phyloP scores from a whole-genome alignment of 2,888 invertebrate genomes.

The Lapara coniferarum region DNA sequence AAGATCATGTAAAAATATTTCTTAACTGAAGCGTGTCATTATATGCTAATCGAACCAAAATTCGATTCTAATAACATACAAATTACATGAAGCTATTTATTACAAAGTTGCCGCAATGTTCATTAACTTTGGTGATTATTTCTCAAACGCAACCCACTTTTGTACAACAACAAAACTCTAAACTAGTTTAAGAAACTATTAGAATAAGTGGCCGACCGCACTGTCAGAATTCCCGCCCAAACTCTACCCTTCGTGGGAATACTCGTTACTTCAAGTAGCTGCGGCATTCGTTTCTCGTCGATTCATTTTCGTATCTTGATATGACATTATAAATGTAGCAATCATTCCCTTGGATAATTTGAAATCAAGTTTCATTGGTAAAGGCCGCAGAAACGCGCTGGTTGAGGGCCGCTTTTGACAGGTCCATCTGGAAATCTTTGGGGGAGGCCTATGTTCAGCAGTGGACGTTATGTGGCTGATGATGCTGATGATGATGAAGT shows the following conservation, averaged over 20 bases:
- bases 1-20: no score
- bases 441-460: no score
- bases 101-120: background rate
- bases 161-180: slow-evolving; percentile 3
- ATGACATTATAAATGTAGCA: background rate
- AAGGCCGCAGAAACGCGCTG: no score
- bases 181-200: slow-evolving; percentile 8
- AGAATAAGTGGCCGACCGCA: slow-evolving; percentile 1
- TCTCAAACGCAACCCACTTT: background rate
- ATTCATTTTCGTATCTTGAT: background rate
- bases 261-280: background rate
- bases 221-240: slow-evolving; percentile 2
- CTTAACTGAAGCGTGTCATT: no score
- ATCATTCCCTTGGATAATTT: no score
- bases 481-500: no score
- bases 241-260: background rate
- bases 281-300: background rate
- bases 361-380: no score
- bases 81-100: background rate
- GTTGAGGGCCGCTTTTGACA: no score
- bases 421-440: no score
- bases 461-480: no score
- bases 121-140: background rate
- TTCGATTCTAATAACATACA: no score
- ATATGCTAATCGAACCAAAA: no score